phyloP scores from a whole-genome alignment of 2,113 vertebrate genomes.

The Xyliphius kryptos region DNA sequence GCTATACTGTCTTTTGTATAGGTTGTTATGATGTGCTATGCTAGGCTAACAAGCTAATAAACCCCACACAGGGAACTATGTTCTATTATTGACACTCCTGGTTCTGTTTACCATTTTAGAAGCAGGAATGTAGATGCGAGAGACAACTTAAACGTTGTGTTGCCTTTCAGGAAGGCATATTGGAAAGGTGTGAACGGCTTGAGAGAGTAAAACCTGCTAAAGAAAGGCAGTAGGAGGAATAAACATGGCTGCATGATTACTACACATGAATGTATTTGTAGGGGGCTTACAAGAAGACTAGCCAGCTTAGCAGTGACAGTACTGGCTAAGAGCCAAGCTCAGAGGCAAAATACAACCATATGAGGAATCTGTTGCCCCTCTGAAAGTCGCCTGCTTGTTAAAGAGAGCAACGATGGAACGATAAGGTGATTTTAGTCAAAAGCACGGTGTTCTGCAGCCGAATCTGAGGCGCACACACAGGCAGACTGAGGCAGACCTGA shows the following conservation, averaged over 20 bases:
- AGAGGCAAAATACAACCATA: slow-evolving; percentile 19
- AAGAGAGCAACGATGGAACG: background rate
- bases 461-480: slow-evolving; percentile 21
- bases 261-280: slow-evolving; percentile 19
- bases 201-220: too few species aligned
- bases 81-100: too few species aligned
- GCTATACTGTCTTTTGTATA: background rate
- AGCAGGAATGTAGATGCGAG: background rate
- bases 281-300: slow-evolving; percentile 13
- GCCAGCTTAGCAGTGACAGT: slow-evolving; percentile 27
- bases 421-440: background rate
- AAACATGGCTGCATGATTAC: background rate
- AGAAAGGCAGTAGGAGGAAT: background rate
- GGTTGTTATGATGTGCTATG: slow-evolving; percentile 4
- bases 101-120: background rate
- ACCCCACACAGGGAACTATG: background rate
- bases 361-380: slow-evolving; percentile 8
- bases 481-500: slow-evolving; percentile 18
- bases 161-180: too few species aligned
- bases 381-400: background rate
- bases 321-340: slow-evolving; percentile 21
- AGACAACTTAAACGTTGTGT: too few species aligned
- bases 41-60: slow-evolving; percentile 4
- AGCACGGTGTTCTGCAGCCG: background rate
- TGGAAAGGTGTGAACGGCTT: too few species aligned